Evolutionary conservation across 2,888 invertebrate genomes (phyloP), one percentile per base, ranked within the genome.

Genomic region (Xestia c-nigrum): DNA sequence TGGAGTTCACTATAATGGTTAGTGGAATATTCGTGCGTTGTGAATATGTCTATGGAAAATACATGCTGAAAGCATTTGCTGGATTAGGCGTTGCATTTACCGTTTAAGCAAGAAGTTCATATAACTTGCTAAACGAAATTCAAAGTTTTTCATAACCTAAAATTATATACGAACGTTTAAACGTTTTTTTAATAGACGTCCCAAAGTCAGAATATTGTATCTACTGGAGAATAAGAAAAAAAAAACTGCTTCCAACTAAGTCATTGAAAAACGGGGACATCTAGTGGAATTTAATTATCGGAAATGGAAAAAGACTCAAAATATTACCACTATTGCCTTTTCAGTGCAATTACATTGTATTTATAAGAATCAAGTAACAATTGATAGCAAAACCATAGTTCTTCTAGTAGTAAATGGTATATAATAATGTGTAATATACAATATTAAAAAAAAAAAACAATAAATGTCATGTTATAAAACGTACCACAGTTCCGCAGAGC

Each of bases 341-440:
- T 57, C 61, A 66, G 86, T 83, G 84, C 86, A 84, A 83, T 84
- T 83, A 85, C 70, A 76, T 57, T 63, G 83, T 70, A 75, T 46
- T 59, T 74, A 52, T 82, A 82, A 76, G 81, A 57, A 73, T 76
- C 50, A 61, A 80, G 65, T 76, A 61, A 73, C 43, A 59, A 52
- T 74, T 72, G 55, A 73, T 72, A 72, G 16, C 21, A 61, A 63
- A 69, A 72, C 43, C 57, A 47, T 78, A 68, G 59, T 65, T 59
- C 24, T 73, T 61, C 24, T 73, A 76, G 24, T 16, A n/a, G n/a
- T 38, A 70, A 64, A 38, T 24, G 0, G 52, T 67, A 59, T 46
- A 31, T 31, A 1, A 31, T 31, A 31, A 31, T 31, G 31, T 31
- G 31, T 31, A 31, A 31, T 31, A 31, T 31, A 31, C n/a, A 59